phyloP scores from a whole-genome alignment of 2,797 vertebrate species.

The Argentina silus region DNA sequence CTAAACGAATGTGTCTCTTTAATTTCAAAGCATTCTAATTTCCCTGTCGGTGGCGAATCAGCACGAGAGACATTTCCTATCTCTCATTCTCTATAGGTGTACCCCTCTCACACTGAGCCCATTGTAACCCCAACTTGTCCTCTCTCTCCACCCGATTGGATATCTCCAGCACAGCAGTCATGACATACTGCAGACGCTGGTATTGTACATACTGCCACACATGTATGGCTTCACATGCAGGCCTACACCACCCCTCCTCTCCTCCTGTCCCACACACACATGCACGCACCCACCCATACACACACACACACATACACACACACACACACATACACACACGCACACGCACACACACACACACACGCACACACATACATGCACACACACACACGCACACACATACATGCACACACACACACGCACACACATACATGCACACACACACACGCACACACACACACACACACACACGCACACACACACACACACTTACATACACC shows the following conservation, averaged over 20 bases:
- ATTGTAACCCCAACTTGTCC: not conserved
- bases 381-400: constrained; percentile 16
- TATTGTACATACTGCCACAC: constrained; percentile 53
- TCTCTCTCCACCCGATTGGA: constrained; percentile 8
- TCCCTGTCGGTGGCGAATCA: too few species aligned
- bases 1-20: too few species aligned
- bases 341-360: constrained; percentile 19
- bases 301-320: constrained; percentile 14
- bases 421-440: not conserved
- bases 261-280: constrained; percentile 25
- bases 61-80: not conserved
- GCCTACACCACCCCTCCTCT: constrained; percentile 30
- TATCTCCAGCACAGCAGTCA: not conserved
- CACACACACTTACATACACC: not conserved
- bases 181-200: constrained; percentile 39
- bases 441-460: constrained; percentile 7
- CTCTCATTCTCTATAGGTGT: not conserved
- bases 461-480: not conserved
- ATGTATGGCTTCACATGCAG: constrained; percentile 56
- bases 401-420: not conserved
- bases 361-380: constrained; percentile 15
- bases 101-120: too few species aligned
- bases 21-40: too few species aligned
- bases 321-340: constrained; percentile 2
- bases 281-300: constrained; percentile 1